Base-by-base conservation (phyloP, 1,140 invertebrate genomes). In the Daktulosphaira vitifoliae region DNA sequence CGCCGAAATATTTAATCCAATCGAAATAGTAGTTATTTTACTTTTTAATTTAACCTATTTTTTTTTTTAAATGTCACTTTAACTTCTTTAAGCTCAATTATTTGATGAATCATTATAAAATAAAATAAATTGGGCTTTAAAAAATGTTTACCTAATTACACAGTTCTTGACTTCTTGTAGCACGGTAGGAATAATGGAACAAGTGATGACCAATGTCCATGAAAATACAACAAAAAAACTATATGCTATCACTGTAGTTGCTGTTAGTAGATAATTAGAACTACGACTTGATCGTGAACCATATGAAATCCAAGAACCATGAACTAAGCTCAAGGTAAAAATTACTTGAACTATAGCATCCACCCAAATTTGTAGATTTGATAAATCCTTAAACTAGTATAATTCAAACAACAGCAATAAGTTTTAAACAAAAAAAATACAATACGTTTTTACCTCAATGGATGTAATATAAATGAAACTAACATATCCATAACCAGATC, bases 331-430 rank as follows among this genome's bases (percentile, higher is more conserved):
- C 53, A 56, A 11, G 1, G 53, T 42, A 44, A 37, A 56, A 2
- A 56, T 42, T 44, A 56, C 38, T 56, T 56, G 53, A 5, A 56
- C 15, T 2, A 56, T n/a, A 18, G 53, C 53, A 23, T 56, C 53
- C 15, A 56, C 22, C 53, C 53, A 56, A 9, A 56, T 56, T 3
- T 20, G 53, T 5, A 56, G 23, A 26, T 25, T n/a, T 9, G 44
- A 44, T 25, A 56, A 44, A 9, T 56, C 53, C 44, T 56, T 56
- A 25, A 56, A 18, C 53, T 56, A n/a, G n/a, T n/a, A n/a, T n/a
- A n/a, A n/a, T n/a, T n/a, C n/a, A n/a, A n/a, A n/a, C n/a, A n/a
- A n/a, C n/a, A n/a, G n/a, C n/a, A n/a, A n/a, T n/a, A n/a, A n/a
- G n/a, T n/a, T n/a, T n/a, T n/a, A 18, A 16, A 13, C 2, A 33